Evolutionary conservation across 2,797 vertebrate genomes (phyloP), one percentile per base, ranked within the genome.

Genomic region (Onychomys arenicola): DNA sequence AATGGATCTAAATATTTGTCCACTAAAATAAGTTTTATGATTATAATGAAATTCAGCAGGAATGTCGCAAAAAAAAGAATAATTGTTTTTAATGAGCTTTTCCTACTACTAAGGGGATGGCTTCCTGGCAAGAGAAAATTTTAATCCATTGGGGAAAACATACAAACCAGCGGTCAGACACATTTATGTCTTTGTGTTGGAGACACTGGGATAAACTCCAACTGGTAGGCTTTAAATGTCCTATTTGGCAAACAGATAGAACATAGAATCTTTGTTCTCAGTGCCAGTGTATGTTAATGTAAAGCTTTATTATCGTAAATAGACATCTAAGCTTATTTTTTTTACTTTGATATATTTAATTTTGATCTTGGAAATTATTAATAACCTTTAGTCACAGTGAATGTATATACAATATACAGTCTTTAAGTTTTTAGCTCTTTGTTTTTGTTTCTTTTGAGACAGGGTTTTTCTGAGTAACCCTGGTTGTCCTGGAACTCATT

Each of bases 11-110:
- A 73, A 73, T 88, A 88, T 88, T 88, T 73, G 69, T 57, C 49
- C 52, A 88, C 49, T 73, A 57, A 88, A 73, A 40, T 73, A 55
- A 73, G 67, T 73, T 88, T 88, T 73, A 88, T 88, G 85, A 57
- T 57, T 88, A 88, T 57, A 73, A 88, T 88, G 67, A 73, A 88
- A 88, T 73, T 73, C 67, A 88, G 69, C 85, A 88, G n/a, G n/a
- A 73, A 83, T 83, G 37, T 25, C 49, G 27, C 67, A 88, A 40
- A 69, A 37, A 37, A 52, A 88, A 27, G n/a, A 73, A 88, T 88
- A 40, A 57, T 73, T 57, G 52, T 40, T 88, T 73, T 57, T 73
- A 88, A 73, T 73, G 67, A 88, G 85, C 25, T 88, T 88, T 86
- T 88, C 67, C 85, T 73, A 73, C 52, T 57, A 40, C n/a, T 57